Evolutionary conservation across 92 coral and sea anemone genomes (phyloP), one percentile per base, ranked within the genome.

Genomic region (Palythoa grandis): DNA sequence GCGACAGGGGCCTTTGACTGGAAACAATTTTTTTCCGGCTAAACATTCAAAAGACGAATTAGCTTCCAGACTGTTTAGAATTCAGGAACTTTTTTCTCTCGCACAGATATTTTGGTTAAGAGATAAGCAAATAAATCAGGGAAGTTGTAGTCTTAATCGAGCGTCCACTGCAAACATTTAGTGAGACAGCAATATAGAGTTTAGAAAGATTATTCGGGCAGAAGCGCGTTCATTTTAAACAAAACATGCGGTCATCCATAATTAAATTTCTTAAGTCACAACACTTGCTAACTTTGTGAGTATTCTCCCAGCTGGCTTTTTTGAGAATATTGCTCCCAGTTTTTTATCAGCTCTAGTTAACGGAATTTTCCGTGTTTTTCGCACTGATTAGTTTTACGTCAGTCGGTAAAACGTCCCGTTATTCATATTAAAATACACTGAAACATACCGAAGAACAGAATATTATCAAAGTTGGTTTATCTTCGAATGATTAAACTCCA

Each of bases 401-500:
- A 12, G 5, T 66, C 7, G 74, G 7, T 48, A 39, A 63, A 80
- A 58, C 16, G 52, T 2, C 60, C 1, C 12, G 12, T 80, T 13
- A 43, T 9, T 24, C 13, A 37, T 66, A 43, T 6, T 47, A 6
- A 65, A 65, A 66, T 15, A 47, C 40, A 66, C 23, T 67, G 61
- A 24, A 43, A 63, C 47, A 80, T 22, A 63, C 53, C 60, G 74
- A 80, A 11, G 72, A 80, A 80, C 6, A 80, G 25, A 80, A 80
- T 57, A 50, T 80, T 80, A 80, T 80, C 85, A 47, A 29, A 65
- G 37, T 80, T 68, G 52, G 66, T 66, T 50, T 50, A 80, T 80
- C 73, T 80, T 66, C 66, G 85, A 47, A 80, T 69, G 47, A 80
- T 66, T 80, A 80, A 80, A 80, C 85, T 80, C 60, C 85, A 65